phyloP scores from a whole-genome alignment of 2,888 invertebrate species.

The Rhagonycha lutea region DNA sequence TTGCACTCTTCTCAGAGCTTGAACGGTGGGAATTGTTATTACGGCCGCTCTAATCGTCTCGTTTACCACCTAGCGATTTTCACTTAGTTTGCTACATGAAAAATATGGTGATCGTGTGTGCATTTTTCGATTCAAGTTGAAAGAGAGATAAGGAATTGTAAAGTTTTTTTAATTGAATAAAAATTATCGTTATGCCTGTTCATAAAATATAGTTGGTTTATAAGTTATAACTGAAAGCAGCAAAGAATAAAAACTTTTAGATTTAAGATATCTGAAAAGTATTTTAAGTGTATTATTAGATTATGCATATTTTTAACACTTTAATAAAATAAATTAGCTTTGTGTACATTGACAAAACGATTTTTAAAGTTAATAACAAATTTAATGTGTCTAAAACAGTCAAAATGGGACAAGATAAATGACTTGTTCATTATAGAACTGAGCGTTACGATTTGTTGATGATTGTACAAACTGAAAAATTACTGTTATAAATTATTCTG shows the following conservation, averaged over 20 bases:
- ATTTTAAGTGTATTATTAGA: background rate
- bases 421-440: background rate
- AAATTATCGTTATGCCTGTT: background rate
- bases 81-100: background rate
- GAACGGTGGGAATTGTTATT: background rate
- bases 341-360: background rate
- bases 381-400: constrained; percentile 1
- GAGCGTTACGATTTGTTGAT: background rate
- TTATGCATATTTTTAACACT: background rate
- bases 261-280: background rate
- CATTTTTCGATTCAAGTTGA: background rate
- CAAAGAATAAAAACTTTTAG: background rate
- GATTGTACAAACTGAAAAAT: background rate
- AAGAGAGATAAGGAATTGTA: background rate
- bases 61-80: background rate
- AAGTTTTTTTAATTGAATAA: background rate
- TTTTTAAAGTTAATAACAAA: background rate
- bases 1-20: background rate
- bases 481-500: background rate
- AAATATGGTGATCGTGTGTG: background rate
- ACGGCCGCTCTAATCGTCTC: background rate
- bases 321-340: background rate
- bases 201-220: background rate
- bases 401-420: background rate
- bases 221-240: background rate